Evolutionary conservation across 1,140 invertebrate genomes (phyloP).

Genomic region (Meloidogyne hapla): DNA sequence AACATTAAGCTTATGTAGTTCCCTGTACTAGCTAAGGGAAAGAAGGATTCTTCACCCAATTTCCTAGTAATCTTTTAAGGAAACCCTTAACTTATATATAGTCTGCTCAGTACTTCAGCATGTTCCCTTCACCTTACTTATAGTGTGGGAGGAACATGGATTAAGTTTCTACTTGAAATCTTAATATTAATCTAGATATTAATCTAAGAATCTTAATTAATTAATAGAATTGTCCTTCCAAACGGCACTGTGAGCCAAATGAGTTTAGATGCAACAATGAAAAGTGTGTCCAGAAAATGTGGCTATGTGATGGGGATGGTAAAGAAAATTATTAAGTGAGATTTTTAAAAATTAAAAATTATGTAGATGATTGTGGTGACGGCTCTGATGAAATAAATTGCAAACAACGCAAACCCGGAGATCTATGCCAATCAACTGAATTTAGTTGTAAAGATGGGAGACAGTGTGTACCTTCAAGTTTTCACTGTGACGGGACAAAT

Average conservation of each 20-base stretch:
- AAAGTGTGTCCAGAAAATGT: slow-evolving; percentile 84
- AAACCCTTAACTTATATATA: neutral
- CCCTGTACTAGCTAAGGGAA: no score
- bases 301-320: slow-evolving; percentile 79
- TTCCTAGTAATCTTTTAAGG: no score
- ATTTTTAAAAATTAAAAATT: slow-evolving; percentile 47
- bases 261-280: slow-evolving; percentile 81
- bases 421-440: slow-evolving; percentile 77
- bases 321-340: slow-evolving; percentile 76
- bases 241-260: slow-evolving; percentile 79
- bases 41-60: no score
- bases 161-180: neutral
- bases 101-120: no score
- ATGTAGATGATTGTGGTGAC: neutral
- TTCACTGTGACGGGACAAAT: slow-evolving; percentile 83
- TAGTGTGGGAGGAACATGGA: neutral
- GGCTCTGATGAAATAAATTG: slow-evolving; percentile 50
- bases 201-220: no score
- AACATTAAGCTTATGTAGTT: neutral
- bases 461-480: slow-evolving; percentile 88
- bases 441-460: slow-evolving; percentile 76
- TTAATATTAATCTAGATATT: no score
- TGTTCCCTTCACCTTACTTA: slow-evolving; percentile 1
- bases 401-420: slow-evolving; percentile 66
- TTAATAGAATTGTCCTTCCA: slow-evolving; percentile 56